A percentile compares a stretch with the other conserved stretches of the same genome.
These are phyloP conservation scores for Chloroceryle amazona DNA, from an alignment of 2,797 vertebrate species.

Conservation along the genomic window DNA sequence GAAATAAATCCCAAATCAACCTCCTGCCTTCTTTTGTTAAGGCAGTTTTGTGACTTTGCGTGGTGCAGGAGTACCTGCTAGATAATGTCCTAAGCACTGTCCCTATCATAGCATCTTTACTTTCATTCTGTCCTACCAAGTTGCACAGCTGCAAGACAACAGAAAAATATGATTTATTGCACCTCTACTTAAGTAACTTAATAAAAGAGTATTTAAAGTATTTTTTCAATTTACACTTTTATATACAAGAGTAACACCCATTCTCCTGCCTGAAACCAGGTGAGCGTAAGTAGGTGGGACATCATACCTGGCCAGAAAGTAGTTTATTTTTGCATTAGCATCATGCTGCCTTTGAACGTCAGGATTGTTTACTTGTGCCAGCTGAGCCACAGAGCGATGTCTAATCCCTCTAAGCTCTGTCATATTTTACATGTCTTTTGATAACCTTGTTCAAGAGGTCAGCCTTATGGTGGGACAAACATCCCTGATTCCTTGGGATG, in stretches of 20 bases:
- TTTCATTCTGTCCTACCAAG: neutral
- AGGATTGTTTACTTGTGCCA: neutral
- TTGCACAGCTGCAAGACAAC: neutral
- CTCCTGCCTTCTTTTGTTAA: neutral
- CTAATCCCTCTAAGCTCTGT: neutral
- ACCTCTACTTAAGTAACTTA: neutral
- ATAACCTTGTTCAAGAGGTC: neutral
- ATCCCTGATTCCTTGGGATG: neutral
- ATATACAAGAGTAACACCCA: neutral
- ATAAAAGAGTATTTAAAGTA: neutral
- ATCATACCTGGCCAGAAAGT: neutral
- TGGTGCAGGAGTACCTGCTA: neutral
- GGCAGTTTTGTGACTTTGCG: neutral
- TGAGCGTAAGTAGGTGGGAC: neutral
- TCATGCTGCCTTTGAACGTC: neutral
- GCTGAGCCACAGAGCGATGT: neutral
- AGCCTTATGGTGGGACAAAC: neutral
- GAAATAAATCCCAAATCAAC: neutral
- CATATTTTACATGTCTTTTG: neutral
- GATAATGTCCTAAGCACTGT: neutral
- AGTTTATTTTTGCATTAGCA: neutral
- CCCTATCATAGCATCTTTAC: neutral
- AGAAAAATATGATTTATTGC: neutral
- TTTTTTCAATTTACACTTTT: neutral
- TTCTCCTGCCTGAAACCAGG: neutral